Conservation (phyloP, 1,140 invertebrate genomes). For the Trigoniulus corallinus region DNA sequence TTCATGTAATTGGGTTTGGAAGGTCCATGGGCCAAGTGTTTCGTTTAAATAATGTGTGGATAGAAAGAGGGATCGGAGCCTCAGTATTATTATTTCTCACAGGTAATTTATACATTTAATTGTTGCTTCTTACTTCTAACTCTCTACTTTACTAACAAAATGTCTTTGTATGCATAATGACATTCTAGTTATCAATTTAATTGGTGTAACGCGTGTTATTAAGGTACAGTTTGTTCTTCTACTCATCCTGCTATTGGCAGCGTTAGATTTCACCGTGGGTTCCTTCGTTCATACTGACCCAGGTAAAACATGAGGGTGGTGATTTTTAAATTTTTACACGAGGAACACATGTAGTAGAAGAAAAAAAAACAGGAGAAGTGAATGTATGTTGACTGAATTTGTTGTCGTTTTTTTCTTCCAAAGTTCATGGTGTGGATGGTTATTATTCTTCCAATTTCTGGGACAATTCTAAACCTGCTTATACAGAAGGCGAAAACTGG, state of each 20-base stretch:
- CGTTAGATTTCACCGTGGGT: conserved; percentile 74
- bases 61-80: conserved; percentile 60
- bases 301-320: conserved; percentile 8
- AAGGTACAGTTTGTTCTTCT: conserved; percentile 75
- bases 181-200: conserved; percentile 57
- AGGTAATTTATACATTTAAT: conserved; percentile 14
- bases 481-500: conserved; percentile 61
- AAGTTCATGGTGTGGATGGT: conserved; percentile 65
- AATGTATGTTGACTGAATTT: neutral
- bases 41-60: conserved; percentile 39
- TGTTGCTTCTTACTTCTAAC: neutral
- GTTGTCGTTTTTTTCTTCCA: conserved; percentile 17
- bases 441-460: conserved; percentile 60
- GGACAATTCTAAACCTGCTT: conserved; percentile 67
- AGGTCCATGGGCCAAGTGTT: conserved; percentile 80
- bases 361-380: neutral
- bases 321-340: too few relatives aligned
- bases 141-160: conserved; percentile 2
- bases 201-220: conserved; percentile 84
- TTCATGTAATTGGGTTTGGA: conserved; percentile 89
- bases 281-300: conserved; percentile 45
- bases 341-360: neutral
- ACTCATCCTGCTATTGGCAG: conserved; percentile 62
- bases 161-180: neutral
- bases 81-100: conserved; percentile 62